Conservation (phyloP, 2,797 vertebrate species). For the Platalea minor region DNA sequence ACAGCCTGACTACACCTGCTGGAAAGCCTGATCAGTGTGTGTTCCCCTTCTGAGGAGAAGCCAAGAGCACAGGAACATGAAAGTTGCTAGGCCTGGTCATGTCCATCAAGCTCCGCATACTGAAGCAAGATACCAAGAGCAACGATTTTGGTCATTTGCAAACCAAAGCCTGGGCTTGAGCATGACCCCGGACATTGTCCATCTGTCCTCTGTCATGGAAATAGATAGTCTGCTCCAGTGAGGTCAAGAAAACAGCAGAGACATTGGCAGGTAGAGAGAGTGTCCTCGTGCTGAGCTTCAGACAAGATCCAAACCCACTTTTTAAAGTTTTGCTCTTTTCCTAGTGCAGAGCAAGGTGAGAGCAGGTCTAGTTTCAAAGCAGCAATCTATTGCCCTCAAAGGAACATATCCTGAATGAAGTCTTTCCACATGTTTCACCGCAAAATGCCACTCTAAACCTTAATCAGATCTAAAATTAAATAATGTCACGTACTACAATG, state of each 20-base stretch:
- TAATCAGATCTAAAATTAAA: background rate
- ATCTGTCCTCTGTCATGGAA: background rate
- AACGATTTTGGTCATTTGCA: background rate
- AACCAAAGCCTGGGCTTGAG: background rate
- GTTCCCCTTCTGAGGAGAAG: background rate
- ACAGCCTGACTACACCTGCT: background rate
- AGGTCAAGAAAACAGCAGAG: background rate
- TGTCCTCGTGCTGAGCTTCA: background rate
- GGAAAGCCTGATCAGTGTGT: background rate
- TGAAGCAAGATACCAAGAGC: background rate
- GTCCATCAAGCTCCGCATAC: background rate
- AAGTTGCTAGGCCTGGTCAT: background rate
- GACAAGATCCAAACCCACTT: background rate
- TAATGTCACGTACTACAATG: accelerated
- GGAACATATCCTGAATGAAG: background rate
- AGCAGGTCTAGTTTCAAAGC: background rate
- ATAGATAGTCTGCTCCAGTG: background rate
- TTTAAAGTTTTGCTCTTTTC: background rate
- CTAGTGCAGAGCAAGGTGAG: background rate
- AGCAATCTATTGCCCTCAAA: background rate
- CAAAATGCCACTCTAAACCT: background rate
- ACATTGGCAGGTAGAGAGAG: background rate
- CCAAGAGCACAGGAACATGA: background rate
- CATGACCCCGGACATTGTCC: background rate
- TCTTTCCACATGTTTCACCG: background rate